These are phyloP conservation scores for Cranoglanis bouderius DNA, from an alignment of 2,113 vertebrate genomes.

Conservation along the genomic window DNA sequence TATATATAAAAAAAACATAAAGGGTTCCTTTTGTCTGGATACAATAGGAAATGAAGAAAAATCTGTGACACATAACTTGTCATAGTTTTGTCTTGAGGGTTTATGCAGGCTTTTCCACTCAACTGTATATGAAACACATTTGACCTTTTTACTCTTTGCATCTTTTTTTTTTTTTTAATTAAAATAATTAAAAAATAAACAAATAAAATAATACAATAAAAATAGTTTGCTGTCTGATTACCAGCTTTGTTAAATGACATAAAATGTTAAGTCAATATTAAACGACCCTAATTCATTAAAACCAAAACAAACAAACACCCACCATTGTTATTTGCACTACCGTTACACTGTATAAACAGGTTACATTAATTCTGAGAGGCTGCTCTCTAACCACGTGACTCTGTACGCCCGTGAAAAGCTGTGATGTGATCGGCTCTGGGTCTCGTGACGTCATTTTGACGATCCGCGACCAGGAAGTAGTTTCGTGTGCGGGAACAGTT, in stretches of 20 bases:
- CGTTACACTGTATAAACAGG: neutral
- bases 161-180: neutral
- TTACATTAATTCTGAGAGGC: no score
- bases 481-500: neutral
- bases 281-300: neutral
- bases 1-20: no score
- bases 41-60: no score
- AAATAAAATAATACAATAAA: neutral
- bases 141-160: neutral
- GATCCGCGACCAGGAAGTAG: neutral
- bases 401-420: neutral
- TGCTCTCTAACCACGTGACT: neutral
- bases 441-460: neutral
- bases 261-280: neutral
- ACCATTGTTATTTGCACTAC: neutral
- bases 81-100: no score
- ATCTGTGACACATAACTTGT: no score
- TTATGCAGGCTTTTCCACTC: neutral
- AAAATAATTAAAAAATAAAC: neutral
- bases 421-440: constrained; percentile 11
- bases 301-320: neutral
- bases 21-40: no score
- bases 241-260: neutral
- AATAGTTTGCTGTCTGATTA: neutral
- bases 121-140: neutral